Evolutionary conservation across 2,888 invertebrate genomes (phyloP), one percentile per base, ranked within the genome.

Genomic region (Epiblema foenella): DNA sequence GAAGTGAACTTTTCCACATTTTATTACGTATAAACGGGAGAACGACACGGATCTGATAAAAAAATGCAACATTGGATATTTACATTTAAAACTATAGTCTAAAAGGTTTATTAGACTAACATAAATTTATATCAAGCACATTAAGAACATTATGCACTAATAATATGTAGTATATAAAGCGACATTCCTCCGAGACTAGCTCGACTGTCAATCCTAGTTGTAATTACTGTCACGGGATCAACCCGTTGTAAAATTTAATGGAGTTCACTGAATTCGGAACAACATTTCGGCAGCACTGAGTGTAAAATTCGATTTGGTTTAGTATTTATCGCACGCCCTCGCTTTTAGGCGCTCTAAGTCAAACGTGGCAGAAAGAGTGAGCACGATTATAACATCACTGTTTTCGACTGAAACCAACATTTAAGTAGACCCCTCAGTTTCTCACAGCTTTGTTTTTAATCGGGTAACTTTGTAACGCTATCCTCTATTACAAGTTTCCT

Each of bases 181-280:
- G 10, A 66, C 37, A 17, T n/a, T 37, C 54, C 29, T 56, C 12
- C 7, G 49, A 59, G 65, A 37, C 29, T 15, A 39, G 37, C 17
- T 49, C 33, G 11, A 15, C 18, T 57, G 66, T 71, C 71, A 67
- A 60, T 71, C 49, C 39, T 39, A 51, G 11, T 39, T 49, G 24
- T 56, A 66, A 66, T 70, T 71, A 71, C 37, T 18, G 71, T 57
- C 67, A 24, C 59, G 67, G 56, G 66, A 57, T 71, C 67, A 49
- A 66, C 20, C 52, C 20, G 65, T 42, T 54, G 65, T 64, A 59
- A 52, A 64, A 52, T 59, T 52, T 33, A 69, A 69, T 69, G 29
- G 7, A 52, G 15, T 56, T 64, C 49, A 7, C 66, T 39, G 57
- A 15, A 56, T 56, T 56, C 29, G 29, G 56, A 56, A 56, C 3